Evolutionary conservation across 2,797 vertebrate genomes (phyloP).

Genomic region (Spizella passerina): DNA sequence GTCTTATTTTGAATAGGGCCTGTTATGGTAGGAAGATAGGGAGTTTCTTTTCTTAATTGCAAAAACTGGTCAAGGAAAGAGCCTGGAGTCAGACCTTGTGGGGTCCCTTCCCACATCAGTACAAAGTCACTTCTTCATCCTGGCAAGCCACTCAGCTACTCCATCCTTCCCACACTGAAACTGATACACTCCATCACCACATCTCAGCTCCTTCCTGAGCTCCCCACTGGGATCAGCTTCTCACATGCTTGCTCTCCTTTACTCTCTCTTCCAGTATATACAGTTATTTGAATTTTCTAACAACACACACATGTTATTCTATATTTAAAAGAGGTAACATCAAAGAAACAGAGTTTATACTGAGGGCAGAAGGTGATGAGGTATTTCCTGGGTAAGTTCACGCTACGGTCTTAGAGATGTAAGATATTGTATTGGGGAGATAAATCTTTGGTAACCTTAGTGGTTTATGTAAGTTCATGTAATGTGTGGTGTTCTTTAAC

Average conservation of each 20-base stretch:
- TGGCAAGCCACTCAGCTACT: background rate
- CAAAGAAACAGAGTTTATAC: conserved; percentile 19
- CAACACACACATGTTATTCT: background rate
- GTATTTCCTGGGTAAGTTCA: conserved; percentile 55
- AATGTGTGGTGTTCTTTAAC: background rate
- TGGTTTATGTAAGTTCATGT: background rate
- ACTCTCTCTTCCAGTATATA: background rate
- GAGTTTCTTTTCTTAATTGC: background rate
- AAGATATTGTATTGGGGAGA: background rate
- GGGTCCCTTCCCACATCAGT: background rate
- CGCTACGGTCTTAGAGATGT: background rate
- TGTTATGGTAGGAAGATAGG: background rate
- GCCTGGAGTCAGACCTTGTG: background rate
- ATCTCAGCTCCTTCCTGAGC: background rate
- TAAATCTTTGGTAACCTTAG: background rate
- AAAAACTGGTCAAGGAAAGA: background rate
- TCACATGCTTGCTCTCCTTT: background rate
- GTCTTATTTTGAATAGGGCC: background rate
- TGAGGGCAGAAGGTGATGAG: conserved; percentile 23
- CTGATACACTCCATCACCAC: background rate
- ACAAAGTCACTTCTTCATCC: background rate
- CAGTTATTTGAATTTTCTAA: conserved; percentile 23
- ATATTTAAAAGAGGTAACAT: background rate
- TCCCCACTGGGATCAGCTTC: background rate
- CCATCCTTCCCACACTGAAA: background rate